These are phyloP conservation scores for Chlorocebus sabaeus DNA, from an alignment of 2,113 vertebrate species.

Conservation along the genomic window DNA sequence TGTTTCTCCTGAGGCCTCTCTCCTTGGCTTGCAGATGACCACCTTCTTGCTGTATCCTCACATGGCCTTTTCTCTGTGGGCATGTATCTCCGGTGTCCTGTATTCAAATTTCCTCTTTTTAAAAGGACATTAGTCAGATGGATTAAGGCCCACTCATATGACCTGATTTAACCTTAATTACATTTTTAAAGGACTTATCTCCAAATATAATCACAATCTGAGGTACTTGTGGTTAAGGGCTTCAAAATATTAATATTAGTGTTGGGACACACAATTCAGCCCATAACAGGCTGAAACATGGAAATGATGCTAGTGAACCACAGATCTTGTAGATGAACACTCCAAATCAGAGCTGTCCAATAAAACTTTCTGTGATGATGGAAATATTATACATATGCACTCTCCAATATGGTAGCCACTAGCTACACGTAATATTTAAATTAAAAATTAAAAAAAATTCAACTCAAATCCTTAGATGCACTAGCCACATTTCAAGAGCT, in stretches of 20 bases:
- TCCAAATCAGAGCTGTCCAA: background rate
- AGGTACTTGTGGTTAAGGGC: background rate
- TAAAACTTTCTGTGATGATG: conserved; percentile 23
- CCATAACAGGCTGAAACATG: background rate
- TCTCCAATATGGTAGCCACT: background rate
- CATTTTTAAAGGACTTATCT: background rate
- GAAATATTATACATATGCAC: background rate
- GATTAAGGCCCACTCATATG: background rate
- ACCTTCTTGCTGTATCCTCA: background rate
- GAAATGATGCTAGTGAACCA: background rate
- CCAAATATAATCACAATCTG: background rate
- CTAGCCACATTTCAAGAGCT: background rate
- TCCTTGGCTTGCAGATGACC: background rate
- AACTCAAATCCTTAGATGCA: background rate
- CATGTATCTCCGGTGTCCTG: background rate
- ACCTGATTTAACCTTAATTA: background rate
- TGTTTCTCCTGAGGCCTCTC: background rate
- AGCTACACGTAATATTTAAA: background rate
- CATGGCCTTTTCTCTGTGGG: background rate
- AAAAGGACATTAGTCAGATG: background rate
- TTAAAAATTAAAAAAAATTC: background rate
- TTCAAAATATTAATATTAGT: background rate
- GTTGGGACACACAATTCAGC: background rate
- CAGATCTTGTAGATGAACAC: background rate
- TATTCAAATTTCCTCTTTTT: conserved; percentile 15